phyloP scores from a whole-genome alignment of 2,113 vertebrate species.

The Lepisosteus oculatus region DNA sequence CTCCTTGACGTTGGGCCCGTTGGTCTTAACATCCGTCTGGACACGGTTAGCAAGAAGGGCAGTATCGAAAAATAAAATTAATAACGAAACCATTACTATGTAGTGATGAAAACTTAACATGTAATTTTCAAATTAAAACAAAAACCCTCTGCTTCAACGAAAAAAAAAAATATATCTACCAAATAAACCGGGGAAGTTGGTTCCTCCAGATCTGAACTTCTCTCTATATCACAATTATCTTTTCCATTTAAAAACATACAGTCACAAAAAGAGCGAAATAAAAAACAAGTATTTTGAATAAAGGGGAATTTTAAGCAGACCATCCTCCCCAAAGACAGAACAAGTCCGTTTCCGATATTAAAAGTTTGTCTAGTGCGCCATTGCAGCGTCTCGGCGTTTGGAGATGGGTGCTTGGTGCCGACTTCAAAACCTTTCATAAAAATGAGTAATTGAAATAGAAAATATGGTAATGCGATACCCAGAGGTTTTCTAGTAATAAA shows the following conservation, averaged over 20 bases:
- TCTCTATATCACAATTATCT: constrained; percentile 15
- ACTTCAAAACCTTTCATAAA: constrained; percentile 17
- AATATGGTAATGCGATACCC: constrained; percentile 34
- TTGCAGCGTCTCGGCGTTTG: background rate
- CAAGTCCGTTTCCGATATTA: constrained; percentile 24
- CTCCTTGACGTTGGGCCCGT: background rate
- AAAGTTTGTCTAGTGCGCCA: constrained; percentile 24
- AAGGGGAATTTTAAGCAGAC: background rate
- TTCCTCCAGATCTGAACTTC: constrained; percentile 24
- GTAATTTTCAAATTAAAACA: too few species aligned
- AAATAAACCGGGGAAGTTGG: constrained; percentile 30
- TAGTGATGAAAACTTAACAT: too few species aligned
- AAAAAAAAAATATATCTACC: too few species aligned
- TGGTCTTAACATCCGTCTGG: too few species aligned
- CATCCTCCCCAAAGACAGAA: background rate
- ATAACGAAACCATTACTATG: too few species aligned
- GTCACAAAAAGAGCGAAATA: constrained; percentile 1
- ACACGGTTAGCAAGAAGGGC: too few species aligned
- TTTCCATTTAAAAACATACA: background rate
- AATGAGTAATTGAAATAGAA: constrained; percentile 29
- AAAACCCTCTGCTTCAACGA: too few species aligned
- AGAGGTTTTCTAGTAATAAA: constrained; percentile 34
- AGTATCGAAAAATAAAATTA: too few species aligned
- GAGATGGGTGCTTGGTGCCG: background rate
- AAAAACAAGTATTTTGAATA: constrained; percentile 7